Evolutionary conservation across 2,797 vertebrate species (phyloP), one percentile per base, ranked within the genome.

Genomic region (Gorsachius magnificus): DNA sequence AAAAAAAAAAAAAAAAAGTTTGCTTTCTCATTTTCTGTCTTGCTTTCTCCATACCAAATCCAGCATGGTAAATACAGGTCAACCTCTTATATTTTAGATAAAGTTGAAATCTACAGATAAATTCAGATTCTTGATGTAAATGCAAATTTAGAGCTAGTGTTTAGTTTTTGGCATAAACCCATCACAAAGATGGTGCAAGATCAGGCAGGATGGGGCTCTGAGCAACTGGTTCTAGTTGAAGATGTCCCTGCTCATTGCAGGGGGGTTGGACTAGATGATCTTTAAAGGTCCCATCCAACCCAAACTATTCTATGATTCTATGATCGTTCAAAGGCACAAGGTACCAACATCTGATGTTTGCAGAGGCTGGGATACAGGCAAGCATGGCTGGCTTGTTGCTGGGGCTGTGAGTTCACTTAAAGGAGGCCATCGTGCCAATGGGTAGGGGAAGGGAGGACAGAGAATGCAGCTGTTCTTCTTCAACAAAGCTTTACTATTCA

Each of bases 391-490:
- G 61, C 65, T 78, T 60, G 46, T 13, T 79, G 78, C 58, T 75
- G 68, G 83, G 48, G 64, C 71, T 43, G 11, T 13, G 64, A 66
- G 21, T 36, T 94, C 79, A 58, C 35, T 50, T 41, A 51, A 60
- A 85, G 78, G 68, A 92, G 60, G 45, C 60, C 70, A 84, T 87
- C 8, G 0, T 71, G 92, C 78, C 91, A 77, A 45, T 1, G 21
- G 70, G 48, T 5, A 95, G 51, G 58, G 75, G 16, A 95, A 41
- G 64, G 68, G 41, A 91, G 53, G 64, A 85, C n/a, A 64, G 45
- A 50, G 64, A 93, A 68, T 53, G 66, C 90, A 96, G 92, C 68
- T 92, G 89, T 61, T 93, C 82, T 81, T 75, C 87, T 93, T 93
- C 87, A 93, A 84, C 71, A 85, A 87, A 80, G 80, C 83, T 85